Base-by-base conservation (phyloP, 2,888 invertebrate genomes). In the Drosophila engyochracea region DNA sequence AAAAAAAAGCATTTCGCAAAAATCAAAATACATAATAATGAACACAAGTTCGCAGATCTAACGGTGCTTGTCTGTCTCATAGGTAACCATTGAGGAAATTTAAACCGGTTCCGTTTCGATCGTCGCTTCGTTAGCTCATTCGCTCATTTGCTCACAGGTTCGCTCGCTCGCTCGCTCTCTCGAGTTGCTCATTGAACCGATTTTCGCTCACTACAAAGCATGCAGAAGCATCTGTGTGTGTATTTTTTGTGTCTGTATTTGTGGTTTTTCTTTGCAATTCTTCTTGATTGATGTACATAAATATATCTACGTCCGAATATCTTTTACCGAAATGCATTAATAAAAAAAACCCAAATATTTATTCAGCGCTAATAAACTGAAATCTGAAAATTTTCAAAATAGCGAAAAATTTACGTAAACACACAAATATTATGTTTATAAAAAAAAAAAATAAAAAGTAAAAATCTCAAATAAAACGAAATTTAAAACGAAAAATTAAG, bases 1-100 rank as follows among this genome's bases (percentile, higher is more conserved):
- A 74, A 31, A 72, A 68, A 30, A 28, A 16, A 54, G 63, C 12
- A 51, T 74, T 79, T 72, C 30, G 85, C 71, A 82, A 79, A 85
- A 74, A 82, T 75, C 76, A 87, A 71, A 85, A 89, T 16, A 73
- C 88, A 89, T 30, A 57, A 28, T 77, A 80, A 87, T 82, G 74
- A 70, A 66, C 64, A 54, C 67, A 44, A 66, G 64, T 69, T 69
- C 72, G 58, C 55, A 62, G 59, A 76, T 81, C 87, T 85, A 89
- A 85, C 85, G 85, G 85, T 84, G 82, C 75, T 87, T 86, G 76
- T 71, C 62, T 73, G 74, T 76, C 67, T 71, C 67, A 77, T 84
- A 74, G 65, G 57, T 67, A 63, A 63, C 63, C 62, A 84, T 76
- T 78, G 74, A 81, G 74, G 69, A 76, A 82, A 72, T 28, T 30